Conservation (phyloP, 2,888 invertebrate genomes). For the Galeruca laticollis region DNA sequence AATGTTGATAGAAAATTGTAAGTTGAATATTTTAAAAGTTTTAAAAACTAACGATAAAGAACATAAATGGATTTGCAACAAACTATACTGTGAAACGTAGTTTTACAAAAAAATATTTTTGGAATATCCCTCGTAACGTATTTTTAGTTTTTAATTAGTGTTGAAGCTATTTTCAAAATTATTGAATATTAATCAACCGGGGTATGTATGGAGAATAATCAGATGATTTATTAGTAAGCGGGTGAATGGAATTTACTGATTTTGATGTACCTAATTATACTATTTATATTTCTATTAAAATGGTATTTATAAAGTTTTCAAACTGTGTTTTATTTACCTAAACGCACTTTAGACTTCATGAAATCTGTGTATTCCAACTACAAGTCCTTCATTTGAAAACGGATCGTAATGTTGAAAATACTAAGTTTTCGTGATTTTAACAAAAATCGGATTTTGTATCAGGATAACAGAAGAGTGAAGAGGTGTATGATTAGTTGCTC, state of each 20-base stretch:
- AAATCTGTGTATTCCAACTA: too few relatives aligned
- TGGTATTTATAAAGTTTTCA: slow-evolving; percentile 1
- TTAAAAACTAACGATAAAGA: background rate
- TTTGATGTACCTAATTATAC: too few relatives aligned
- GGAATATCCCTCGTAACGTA: background rate
- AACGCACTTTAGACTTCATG: too few relatives aligned
- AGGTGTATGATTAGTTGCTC: too few relatives aligned
- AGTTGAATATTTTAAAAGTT: background rate
- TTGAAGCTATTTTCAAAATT: slow-evolving; percentile 3
- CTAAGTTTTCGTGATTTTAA: too few relatives aligned
- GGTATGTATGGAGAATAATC: background rate
- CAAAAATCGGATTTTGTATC: too few relatives aligned
- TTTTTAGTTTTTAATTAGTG: background rate
- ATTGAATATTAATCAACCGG: background rate
- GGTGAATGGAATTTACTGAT: slow-evolving; percentile 7
- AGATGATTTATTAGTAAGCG: background rate
- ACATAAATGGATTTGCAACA: too few relatives aligned
- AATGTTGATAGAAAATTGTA: too few relatives aligned
- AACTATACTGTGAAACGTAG: too few relatives aligned
- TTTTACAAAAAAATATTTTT: background rate
- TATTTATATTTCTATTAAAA: slow-evolving; percentile 17
- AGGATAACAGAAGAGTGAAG: too few relatives aligned
- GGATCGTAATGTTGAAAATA: too few relatives aligned
- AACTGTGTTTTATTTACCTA: background rate
- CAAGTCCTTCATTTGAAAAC: too few relatives aligned